phyloP scores from a whole-genome alignment of 2,797 vertebrate genomes.

The Diplodus sargus region DNA sequence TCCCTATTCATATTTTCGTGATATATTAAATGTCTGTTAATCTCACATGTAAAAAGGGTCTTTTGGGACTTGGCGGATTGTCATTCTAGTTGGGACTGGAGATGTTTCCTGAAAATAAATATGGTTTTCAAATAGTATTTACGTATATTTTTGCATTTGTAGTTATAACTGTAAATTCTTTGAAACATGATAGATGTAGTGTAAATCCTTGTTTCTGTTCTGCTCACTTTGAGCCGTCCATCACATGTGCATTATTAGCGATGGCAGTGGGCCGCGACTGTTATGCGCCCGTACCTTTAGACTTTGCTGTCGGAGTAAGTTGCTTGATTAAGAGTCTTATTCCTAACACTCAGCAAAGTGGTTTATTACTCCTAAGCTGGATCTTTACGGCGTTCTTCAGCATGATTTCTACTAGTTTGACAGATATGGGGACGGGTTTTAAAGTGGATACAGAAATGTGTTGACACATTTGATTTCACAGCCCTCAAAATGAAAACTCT shows the following conservation, averaged over 20 bases:
- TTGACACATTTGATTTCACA: conserved; percentile 14
- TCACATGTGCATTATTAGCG: background rate
- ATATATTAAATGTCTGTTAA: background rate
- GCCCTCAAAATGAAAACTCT: background rate
- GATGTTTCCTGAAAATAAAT: background rate
- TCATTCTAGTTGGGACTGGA: background rate
- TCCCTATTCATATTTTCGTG: background rate
- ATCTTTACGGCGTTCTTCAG: background rate
- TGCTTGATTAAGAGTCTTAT: background rate
- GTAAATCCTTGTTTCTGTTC: background rate
- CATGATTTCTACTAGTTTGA: background rate
- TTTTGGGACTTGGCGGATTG: too few relatives aligned
- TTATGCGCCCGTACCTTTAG: background rate
- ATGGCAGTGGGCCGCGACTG: background rate
- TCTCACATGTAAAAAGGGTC: background rate
- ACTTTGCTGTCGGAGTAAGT: conserved; percentile 4
- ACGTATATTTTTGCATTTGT: background rate
- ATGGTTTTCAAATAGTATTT: background rate
- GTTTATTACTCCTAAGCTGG: background rate
- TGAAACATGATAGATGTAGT: background rate
- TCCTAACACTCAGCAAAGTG: background rate
- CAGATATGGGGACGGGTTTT: background rate
- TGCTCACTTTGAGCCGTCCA: background rate
- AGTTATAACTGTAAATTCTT: background rate
- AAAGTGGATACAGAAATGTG: background rate